Evolutionary conservation across 2,888 invertebrate genomes (phyloP), one percentile per base, ranked within the genome.

Genomic region (Mimumesa dahlbomi): DNA sequence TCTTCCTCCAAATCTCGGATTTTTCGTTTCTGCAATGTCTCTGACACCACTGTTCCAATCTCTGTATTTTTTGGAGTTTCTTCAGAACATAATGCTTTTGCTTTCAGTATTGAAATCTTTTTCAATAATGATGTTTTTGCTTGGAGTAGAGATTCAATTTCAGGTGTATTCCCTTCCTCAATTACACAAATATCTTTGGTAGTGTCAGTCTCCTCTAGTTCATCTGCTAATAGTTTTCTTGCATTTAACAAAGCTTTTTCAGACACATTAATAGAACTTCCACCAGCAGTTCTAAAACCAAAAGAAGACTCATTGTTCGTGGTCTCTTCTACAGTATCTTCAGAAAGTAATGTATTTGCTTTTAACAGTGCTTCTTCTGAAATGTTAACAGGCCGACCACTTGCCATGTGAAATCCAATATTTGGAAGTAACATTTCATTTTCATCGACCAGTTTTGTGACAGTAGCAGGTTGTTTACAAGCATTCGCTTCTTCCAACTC

Each of bases 1-100:
- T 63, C 54, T 9, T 80, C 82, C 14, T 85, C 83, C 2, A 72
- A 59, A 48, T 78, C 65, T n/a, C 42, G 53, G 16, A 57, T 43
- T 31, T 73, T 70, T 29, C 80, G 62, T 38, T 80, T 77, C 5
- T 61, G 59, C 4, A 59, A 5, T 14, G 62, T 2, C 25, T 66
- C 48, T 4, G 6, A 11, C 16, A 36, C 29, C 6, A 0, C 16
- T n/a, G 7, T 1, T 19, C 2, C 29, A 34, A 3, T 40, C 18
- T 38, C 25, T 21, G 13, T 6, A 21, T 16, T 11, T 21, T 14
- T 7, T 19, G 14, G 36, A 14, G 19, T 2, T 29, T 34, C 31
- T 45, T 52, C 7, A 1, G 11, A n/a, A 43, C 7, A 43, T 21
- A 21, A 11, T 9, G 43, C 4, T 43, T 43, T 11, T 40, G 11